Base-by-base conservation (phyloP, 2,113 vertebrate genomes). In the Cavia aperea region DNA sequence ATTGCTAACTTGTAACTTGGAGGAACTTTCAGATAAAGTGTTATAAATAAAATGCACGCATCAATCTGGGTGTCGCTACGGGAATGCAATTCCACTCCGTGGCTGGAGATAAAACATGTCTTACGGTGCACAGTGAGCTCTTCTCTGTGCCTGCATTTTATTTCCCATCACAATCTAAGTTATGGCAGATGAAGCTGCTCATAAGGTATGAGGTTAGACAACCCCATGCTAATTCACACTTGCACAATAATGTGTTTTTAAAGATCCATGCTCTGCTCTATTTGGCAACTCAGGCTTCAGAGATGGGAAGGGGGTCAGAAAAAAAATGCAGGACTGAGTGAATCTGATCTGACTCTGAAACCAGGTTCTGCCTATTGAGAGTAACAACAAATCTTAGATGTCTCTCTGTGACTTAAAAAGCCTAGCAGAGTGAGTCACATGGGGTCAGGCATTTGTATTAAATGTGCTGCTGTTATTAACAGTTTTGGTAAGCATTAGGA, bases 101-200 rank as follows among this genome's bases (percentile, higher is more conserved):
- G 96, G 94, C 94, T 95, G 84, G 91, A 96, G 95, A 96, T 96
- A 95, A 96, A 97, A 91, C 92, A 96, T 92, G 95, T 96, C 96
- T 96, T 94, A 89, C 89, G 81, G 78, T 93, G 95, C 96, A 86
- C 96, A 95, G 94, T 91, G 94, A 96, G 94, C 87, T 51, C 65
- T 94, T 66, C 8, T 16, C 81, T 31, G 2, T 4, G 54, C 93
- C 60, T 65, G 89, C 86, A 46, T 94, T 96, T 95, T 93, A 96
- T 95, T 96, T 95, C 93, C 95, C 93, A 93, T 94, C 95, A 89
- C 81, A 68, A 21, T 93, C 86, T 94, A 95, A 96, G 88, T 96
- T 95, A 96, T 82, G 89, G 96, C 88, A 84, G 92, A 90, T 78
- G 88, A 95, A 93, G 82, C 89, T 70, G 87, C 93, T 94, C 49